These are phyloP conservation scores for Pseudachorutes palmiensis DNA, from an alignment of 1,140 invertebrate genomes.

Conservation along the genomic window DNA sequence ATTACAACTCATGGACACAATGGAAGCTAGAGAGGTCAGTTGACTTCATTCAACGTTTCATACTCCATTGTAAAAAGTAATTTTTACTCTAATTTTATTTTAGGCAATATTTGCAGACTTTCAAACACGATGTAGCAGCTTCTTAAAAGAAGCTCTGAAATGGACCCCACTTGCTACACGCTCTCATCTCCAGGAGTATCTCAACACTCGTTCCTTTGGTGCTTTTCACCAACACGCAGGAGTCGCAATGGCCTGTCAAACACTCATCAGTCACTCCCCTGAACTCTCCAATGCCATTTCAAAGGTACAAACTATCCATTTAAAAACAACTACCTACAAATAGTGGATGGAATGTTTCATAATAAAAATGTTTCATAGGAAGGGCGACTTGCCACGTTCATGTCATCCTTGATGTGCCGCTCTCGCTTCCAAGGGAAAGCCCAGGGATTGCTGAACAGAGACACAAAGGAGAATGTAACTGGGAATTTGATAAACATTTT, in stretches of 20 bases:
- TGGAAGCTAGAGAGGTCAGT: constrained; percentile 81
- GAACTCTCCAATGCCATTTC: not conserved
- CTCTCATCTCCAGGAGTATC: constrained; percentile 88
- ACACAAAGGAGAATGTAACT: constrained; percentile 47
- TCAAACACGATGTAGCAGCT: constrained; percentile 78
- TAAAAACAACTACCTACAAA: no score
- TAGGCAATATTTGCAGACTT: constrained; percentile 69
- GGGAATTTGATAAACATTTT: constrained; percentile 48
- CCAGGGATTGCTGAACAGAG: constrained; percentile 58
- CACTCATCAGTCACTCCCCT: constrained; percentile 63
- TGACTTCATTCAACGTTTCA: no score
- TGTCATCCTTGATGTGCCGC: constrained; percentile 73
- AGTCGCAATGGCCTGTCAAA: constrained; percentile 74
- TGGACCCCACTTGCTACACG: constrained; percentile 92
- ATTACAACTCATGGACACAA: constrained; percentile 80
- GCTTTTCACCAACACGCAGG: constrained; percentile 66
- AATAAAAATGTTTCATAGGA: no score
- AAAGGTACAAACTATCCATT: no score
- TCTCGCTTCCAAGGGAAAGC: constrained; percentile 84
- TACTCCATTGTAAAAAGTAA: not conserved
- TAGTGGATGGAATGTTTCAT: no score
- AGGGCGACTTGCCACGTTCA: constrained; percentile 66
- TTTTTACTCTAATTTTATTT: constrained; percentile 16
- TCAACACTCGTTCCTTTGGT: constrained; percentile 48
- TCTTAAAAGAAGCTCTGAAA: constrained; percentile 93